These are phyloP conservation scores for Plebejus anna DNA, from an alignment of 2,888 invertebrate species.

Conservation along the genomic window DNA sequence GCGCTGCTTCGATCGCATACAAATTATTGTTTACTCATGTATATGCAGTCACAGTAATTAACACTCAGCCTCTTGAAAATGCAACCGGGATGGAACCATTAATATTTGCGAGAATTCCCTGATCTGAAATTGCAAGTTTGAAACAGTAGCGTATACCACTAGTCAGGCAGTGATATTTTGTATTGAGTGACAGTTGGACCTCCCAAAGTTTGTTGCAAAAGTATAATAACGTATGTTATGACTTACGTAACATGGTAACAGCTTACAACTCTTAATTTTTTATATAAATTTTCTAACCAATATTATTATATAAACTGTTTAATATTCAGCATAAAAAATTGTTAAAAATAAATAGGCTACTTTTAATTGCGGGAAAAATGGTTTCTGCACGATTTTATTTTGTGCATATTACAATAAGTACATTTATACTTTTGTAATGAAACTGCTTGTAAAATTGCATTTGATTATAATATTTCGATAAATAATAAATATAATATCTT, in stretches of 20 bases:
- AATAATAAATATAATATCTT: neutral
- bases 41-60: too few relatives aligned
- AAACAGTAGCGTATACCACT: slow-evolving; percentile 33
- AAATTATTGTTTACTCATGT: neutral
- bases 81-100: neutral
- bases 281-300: neutral
- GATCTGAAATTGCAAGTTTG: slow-evolving; percentile 28
- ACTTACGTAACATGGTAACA: neutral
- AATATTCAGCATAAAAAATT: neutral
- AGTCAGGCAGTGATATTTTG: slow-evolving; percentile 38
- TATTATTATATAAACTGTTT: neutral
- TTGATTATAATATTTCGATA: neutral
- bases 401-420: neutral
- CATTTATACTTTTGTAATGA: slow-evolving; percentile 20
- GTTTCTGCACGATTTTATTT: neutral
- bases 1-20: neutral
- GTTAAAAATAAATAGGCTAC: neutral
- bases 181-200: slow-evolving; percentile 21
- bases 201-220: slow-evolving; percentile 25
- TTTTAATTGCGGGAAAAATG: neutral
- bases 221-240: neutral
- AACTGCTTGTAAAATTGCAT: slow-evolving; percentile 16
- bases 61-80: neutral
- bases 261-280: neutral
- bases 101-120: neutral